Evolutionary conservation across 2,888 invertebrate species (phyloP), one percentile per base, ranked within the genome.

Genomic region (Xylocampa areola): DNA sequence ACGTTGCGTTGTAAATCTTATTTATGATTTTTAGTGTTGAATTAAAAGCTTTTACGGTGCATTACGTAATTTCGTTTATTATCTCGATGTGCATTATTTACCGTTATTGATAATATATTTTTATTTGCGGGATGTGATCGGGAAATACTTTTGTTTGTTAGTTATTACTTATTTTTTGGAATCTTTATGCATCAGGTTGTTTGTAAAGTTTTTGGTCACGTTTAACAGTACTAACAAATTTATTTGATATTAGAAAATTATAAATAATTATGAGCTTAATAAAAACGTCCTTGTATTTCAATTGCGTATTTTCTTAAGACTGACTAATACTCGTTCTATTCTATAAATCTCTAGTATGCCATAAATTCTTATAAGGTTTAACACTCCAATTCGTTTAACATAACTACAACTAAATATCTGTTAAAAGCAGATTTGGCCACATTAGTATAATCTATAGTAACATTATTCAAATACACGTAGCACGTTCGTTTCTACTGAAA

Each of bases 11-110:
- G 45, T 70, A 68, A 72, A 74, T 76, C 64, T 59, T 74, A 58
- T 71, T 76, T 63, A 66, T 69, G 68, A 72, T 71, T 77, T 74
- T 74, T 68, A 66, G 65, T 68, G 68, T 71, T 73, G 53, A 70
- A 70, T 73, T 68, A 71, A 75, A 70, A 75, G 70, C 71, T 75
- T 76, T 74, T 71, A 66, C 53, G 59, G 61, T 36, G 39, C 49
- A 67, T 73, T 71, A 75, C 51, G 63, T 66, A 60, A 72, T 62
- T 68, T 58, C 40, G 32, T 64, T 75, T 49, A 75, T 75, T 64
- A 68, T 71, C 51, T 59, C 39, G 19, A 30, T 54, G 44, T 13
- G 7, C 39, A 39, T 58, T 73, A 70, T 53, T 73, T 55, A 58
- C 36, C 16, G 49, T 70, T 62, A 66, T 70, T 70, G 54, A 54